phyloP scores from a whole-genome alignment of 2,888 invertebrate genomes.

The Diplolepis rosae region DNA sequence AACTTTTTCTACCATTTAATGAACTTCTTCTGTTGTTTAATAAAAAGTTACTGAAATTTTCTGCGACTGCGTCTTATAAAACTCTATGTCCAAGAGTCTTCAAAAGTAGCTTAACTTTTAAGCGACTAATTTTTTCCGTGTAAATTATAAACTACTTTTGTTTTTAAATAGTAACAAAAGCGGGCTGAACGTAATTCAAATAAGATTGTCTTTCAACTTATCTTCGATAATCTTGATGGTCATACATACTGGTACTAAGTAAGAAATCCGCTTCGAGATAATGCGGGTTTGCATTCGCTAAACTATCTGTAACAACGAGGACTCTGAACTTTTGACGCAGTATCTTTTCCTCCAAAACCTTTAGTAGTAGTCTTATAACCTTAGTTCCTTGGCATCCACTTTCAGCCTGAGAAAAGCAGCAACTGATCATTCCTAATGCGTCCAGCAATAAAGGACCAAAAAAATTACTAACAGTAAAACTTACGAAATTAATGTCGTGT shows the following conservation, averaged over 20 bases:
- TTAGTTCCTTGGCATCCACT: conserved; percentile 35
- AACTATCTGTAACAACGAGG: not conserved
- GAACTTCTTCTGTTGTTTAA: too few species aligned
- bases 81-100: too few species aligned
- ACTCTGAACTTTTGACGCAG: conserved; percentile 3
- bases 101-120: too few species aligned
- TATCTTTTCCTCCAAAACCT: not conserved
- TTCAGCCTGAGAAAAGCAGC: conserved; percentile 41
- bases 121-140: too few species aligned
- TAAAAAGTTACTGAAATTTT: too few species aligned
- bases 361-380: not conserved
- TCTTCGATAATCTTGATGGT: not conserved
- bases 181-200: not conserved
- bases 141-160: not conserved
- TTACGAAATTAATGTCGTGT: conserved; percentile 27
- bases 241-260: not conserved
- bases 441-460: conserved; percentile 47
- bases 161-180: not conserved
- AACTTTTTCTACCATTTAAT: too few species aligned
- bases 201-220: not conserved
- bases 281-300: not conserved
- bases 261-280: not conserved
- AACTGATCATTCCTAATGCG: conserved; percentile 50
- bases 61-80: too few species aligned
- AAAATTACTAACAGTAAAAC: conserved; percentile 48